Base-by-base conservation (phyloP, 2,797 vertebrate species). In the Buphagus erythrorhynchus region DNA sequence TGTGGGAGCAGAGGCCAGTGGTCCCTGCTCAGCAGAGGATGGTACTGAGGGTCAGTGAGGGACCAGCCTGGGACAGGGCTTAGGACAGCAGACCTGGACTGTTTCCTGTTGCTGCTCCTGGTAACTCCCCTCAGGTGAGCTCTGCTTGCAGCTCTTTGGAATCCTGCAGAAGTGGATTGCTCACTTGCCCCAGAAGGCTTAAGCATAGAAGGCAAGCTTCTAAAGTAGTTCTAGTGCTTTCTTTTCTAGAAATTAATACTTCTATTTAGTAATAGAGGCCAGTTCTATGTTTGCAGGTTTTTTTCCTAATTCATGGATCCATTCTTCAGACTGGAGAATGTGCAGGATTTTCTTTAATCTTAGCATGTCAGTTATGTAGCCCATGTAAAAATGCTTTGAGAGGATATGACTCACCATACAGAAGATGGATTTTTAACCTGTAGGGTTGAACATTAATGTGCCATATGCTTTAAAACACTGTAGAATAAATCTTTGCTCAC, bases 351-450 rank as follows among this genome's bases (percentile, higher is more conserved):
- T 75, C 42, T 16, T 1, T 8, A 33, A 65, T 73, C 28, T 36
- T 33, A 48, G 58, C 3, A 2, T 8, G 13, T 67, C 2, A 2
- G 5, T 81, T 77, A 25, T 15, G 28, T 46, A 51, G 25, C 19
- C 19, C 52, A 67, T 77, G 31, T 59, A 52, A 73, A 92, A 90
- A 77, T 83, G n/a, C 54, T 86, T 48, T 78, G 46, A 74, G 63
- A n/a, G 45, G 10, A 19, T 65, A 5, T 55, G 15, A 40, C 25
- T 88, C 10, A 33, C 28, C 29, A 9, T 16, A 51, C 5, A 49
- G 46, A 86, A 82, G 33, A 21, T 43, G 31, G 21, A 22, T 63
- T 77, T 88, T 62, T 42, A 80, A 66, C 36, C 29, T 74, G 24
- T 46, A 11, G 31, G 10, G 62, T 25, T 55, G 61, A 84, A 80